A percentile compares a stretch with the other conserved stretches of the same genome.
Conservation (phyloP, 2,888 invertebrate genomes). For the Cactoblastis cactorum region DNA sequence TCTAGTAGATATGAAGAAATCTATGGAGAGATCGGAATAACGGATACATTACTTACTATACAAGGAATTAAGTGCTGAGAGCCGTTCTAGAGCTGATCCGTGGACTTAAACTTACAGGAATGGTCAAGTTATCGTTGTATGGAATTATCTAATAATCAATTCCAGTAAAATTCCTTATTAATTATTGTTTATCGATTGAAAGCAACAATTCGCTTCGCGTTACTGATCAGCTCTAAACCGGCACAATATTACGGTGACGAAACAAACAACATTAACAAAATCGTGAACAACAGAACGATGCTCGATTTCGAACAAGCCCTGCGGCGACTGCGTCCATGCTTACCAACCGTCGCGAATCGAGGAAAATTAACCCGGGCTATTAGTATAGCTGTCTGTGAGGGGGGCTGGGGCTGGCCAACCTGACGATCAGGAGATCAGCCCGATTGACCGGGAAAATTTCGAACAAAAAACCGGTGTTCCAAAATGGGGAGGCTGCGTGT, state of each 20-base stretch:
- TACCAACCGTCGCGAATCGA: conserved; percentile 46
- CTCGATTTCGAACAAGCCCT: conserved; percentile 72
- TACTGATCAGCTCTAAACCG: conserved; percentile 54
- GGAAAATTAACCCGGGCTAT: conserved; percentile 71
- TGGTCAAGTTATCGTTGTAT: background rate
- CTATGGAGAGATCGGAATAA: conserved; percentile 75
- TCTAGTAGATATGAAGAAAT: conserved; percentile 68
- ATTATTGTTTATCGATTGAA: too few species aligned
- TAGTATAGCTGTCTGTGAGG: conserved; percentile 54
- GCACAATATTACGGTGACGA: conserved; percentile 51
- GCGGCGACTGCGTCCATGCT: conserved; percentile 66
- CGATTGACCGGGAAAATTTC: conserved; percentile 41
- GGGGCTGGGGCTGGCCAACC: conserved; percentile 41
- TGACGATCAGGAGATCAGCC: conserved; percentile 25
- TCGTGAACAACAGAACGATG: conserved; percentile 69
- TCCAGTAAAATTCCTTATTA: conserved; percentile 41
- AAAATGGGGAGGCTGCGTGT: conserved; percentile 60
- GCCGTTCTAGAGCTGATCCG: conserved; percentile 55
- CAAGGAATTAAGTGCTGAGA: conserved; percentile 56
- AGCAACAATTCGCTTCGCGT: background rate
- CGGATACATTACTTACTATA: conserved; percentile 75
- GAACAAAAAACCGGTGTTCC: conserved; percentile 57
- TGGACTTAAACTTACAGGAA: conserved; percentile 1
- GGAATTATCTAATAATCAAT: conserved; percentile 40
- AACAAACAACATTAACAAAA: conserved; percentile 75